Base-by-base conservation (phyloP, 2,113 vertebrate genomes). In the Oreochromis aureus region DNA sequence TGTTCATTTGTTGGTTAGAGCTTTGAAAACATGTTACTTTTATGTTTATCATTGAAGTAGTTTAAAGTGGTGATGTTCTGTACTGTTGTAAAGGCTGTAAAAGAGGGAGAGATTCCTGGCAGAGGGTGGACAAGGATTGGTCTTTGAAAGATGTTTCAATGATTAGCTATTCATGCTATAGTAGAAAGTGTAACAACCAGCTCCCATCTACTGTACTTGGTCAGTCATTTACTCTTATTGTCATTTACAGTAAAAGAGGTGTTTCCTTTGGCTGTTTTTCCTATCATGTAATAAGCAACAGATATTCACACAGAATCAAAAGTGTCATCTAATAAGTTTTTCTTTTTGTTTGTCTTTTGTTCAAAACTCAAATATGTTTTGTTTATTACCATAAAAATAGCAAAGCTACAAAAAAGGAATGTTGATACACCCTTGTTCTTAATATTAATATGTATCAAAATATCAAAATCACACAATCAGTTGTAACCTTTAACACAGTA, bases 111-210 rank as follows among this genome's bases (percentile, higher is more conserved):
- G 30, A 15, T 34, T 61, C 0, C 58, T 61, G 58, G 58, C 27
- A 58, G 3, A 56, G 54, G n/a, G 54, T 56, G 22, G 10, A 53
- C 18, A 19, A 54, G 12, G 55, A 58, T 3, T 30, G 24, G 13
- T 30, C 2, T 15, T 2, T 32, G 8, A 61, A 32, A 32, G 58
- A 61, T 61, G 30, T 61, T 0, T 61, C 58, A 61, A 6, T 34
- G 58, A 34, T 34, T 0, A 61, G 15, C 27, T 32, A 27, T 15
- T 27, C 0, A 27, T 13, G 12, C 55, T 27, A 15, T 13, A 27
- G 6, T 58, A 61, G 5, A 32, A 32, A 18, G 27, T 61, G 15
- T 32, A 30, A 4, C 15, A 61, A 61, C 4, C 58, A 61, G 8
- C 58, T 30, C 27, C 5, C 3, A 0, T 32, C 58, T 61, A 6